A percentile compares a stretch with the other conserved stretches of the same genome.
These are phyloP conservation scores for Actinopyga echinites DNA, from an alignment of 53 echinoderm and acorn worm species.

Conservation along the genomic window DNA sequence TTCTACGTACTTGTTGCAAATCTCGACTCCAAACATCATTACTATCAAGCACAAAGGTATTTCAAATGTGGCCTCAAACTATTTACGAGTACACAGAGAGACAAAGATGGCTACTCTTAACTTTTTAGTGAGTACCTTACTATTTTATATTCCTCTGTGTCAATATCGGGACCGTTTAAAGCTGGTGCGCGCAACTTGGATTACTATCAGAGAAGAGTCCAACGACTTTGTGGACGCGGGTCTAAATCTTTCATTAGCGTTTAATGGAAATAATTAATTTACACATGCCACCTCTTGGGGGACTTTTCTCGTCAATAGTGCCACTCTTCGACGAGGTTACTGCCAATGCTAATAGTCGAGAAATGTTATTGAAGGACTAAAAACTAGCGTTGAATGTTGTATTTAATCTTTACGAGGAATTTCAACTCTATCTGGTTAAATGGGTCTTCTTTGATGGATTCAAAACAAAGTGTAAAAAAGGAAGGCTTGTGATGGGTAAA, in stretches of 20 bases:
- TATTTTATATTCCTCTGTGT: not conserved
- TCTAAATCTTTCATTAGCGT: conserved; percentile 21
- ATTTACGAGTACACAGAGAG: conserved; percentile 15
- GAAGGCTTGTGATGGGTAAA: too few species aligned
- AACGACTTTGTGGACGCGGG: conserved; percentile 14
- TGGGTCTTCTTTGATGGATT: too few species aligned
- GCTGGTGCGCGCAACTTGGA: not conserved
- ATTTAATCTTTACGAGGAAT: conserved; percentile 28
- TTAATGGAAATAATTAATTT: conserved; percentile 33
- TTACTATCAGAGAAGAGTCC: not conserved
- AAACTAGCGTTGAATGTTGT: not conserved
- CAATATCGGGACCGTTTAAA: conserved; percentile 27
- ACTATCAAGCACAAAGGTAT: too few species aligned
- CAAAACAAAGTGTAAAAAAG: too few species aligned
- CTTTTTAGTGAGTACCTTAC: not conserved
- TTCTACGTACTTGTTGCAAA: too few species aligned
- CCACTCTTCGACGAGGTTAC: not conserved
- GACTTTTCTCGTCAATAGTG: not conserved
- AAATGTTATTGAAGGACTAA: conserved; percentile 1
- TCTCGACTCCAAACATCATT: too few species aligned
- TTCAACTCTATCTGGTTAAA: not conserved
- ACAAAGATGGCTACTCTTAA: not conserved
- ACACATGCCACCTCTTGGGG: conserved; percentile 24
- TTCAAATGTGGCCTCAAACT: not conserved
- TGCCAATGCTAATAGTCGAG: conserved; percentile 3